Base-by-base conservation (phyloP, 2,888 invertebrate genomes). In the Caenorhabditis panamensis region DNA sequence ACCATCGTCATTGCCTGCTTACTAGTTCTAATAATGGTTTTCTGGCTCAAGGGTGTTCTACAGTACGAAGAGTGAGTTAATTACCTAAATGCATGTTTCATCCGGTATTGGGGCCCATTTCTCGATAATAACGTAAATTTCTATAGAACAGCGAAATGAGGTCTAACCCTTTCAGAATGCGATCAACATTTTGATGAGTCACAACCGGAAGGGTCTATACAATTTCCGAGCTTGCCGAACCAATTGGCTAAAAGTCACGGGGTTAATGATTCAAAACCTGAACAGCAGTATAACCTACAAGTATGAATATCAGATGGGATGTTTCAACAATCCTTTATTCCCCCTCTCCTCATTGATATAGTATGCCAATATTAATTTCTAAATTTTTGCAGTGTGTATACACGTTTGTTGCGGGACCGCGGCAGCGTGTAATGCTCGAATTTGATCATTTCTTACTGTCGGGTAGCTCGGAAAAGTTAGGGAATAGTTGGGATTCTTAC, bases 401-500 rank as follows among this genome's bases (percentile, higher is more conserved):
- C 90, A 92, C 92, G 87, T 92, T 92, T 88, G 90, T 92, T 83
- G 92, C 91, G 49, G 87, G 89, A 69, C 86, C 87, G 71, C 87
- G 90, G 83, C 91, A 92, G 86, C 89, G 92, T 78, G 92, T 92
- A 36, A 90, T 90, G 82, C 89, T 92, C 47, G 89, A 89, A 49
- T 92, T 92, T 83, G 90, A 90, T 49, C 85, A 90, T 59, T 92
- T 92, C 79, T 89, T 91, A 41, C 87, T 92, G 24, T 92, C 92
- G 79, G 92, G 92, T 61, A 91, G 92, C 73, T 90, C 91, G 62
- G 92, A 92, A 56, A 91, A 90, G 92, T 92, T 83, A 89, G 83
- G 73, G 24, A 13, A 56, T 11, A 20, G 4, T 18, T 49, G 22
- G 6, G 2, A 31, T 9, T 24, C 53, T 9, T 4, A 8, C 2